These are phyloP conservation scores for Geothlypis trichas DNA, from an alignment of 2,113 vertebrate genomes.

Conservation along the genomic window DNA sequence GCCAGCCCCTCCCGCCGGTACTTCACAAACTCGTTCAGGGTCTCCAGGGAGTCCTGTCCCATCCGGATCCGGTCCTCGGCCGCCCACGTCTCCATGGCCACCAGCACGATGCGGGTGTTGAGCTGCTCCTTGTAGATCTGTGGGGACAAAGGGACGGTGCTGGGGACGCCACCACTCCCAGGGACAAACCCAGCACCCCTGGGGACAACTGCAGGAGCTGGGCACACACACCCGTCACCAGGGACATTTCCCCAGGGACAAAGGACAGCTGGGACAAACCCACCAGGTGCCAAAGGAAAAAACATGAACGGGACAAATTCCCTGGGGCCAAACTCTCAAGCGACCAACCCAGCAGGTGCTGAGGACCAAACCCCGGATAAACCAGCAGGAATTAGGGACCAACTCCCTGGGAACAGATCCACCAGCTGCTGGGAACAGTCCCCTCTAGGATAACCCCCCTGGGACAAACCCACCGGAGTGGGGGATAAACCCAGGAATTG, in stretches of 20 bases:
- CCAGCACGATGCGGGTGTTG: slow-evolving; percentile 94
- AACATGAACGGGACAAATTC: not conserved
- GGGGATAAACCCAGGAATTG: not conserved
- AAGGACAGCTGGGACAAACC: not conserved
- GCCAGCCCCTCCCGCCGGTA: slow-evolving; percentile 83
- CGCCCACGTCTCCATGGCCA: slow-evolving; percentile 96
- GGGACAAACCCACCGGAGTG: not conserved
- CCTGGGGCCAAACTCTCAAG: not conserved
- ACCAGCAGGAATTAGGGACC: not conserved
- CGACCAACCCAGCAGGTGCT: not conserved
- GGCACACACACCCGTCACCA: not conserved
- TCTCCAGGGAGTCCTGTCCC: slow-evolving; percentile 84
- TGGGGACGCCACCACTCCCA: not conserved
- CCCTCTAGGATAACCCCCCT: not conserved
- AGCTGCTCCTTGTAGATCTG: slow-evolving; percentile 96
- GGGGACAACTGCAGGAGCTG: not conserved
- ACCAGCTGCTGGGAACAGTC: too few species aligned
- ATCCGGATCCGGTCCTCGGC: slow-evolving; percentile 86
- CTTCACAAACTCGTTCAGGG: slow-evolving; percentile 88
- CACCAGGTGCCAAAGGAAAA: not conserved
- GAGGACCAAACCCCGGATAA: not conserved
- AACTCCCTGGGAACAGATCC: not conserved
- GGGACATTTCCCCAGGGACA: not conserved
- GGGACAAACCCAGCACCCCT: not conserved
- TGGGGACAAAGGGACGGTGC: not conserved